Evolutionary conservation across 2,797 vertebrate genomes (phyloP).

Genomic region (Gymnoscopelus braueri): DNA sequence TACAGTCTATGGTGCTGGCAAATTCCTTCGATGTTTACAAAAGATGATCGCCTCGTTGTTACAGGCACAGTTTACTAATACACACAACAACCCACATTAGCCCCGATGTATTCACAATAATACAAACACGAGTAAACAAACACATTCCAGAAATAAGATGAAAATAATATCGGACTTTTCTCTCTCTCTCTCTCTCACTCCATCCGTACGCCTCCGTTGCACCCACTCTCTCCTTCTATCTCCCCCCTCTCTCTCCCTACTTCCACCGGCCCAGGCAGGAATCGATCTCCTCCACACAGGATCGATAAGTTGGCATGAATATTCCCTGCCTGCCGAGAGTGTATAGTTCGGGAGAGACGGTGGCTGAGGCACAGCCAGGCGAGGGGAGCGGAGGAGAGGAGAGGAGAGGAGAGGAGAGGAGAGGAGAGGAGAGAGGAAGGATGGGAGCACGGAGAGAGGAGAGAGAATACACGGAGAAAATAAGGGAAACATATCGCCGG

Average conservation of each 20-base stretch:
- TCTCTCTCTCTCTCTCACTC: slow-evolving; percentile 32
- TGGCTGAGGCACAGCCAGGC: slow-evolving; percentile 78
- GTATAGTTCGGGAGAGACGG: slow-evolving; percentile 84
- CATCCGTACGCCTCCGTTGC: slow-evolving; percentile 53
- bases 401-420: slow-evolving; percentile 74
- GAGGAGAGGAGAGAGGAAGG: slow-evolving; percentile 64
- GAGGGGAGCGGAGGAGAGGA: slow-evolving; percentile 78
- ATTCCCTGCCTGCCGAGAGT: slow-evolving; percentile 87
- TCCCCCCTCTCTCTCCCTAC: slow-evolving; percentile 85
- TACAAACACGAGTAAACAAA: slow-evolving; percentile 34
- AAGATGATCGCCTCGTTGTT: too few species aligned
- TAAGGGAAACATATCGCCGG: slow-evolving; percentile 9
- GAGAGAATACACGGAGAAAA: slow-evolving; percentile 42
- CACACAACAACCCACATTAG: too few species aligned
- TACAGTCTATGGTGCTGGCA: too few species aligned
- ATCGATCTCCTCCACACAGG: slow-evolving; percentile 86
- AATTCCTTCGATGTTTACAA: too few species aligned
- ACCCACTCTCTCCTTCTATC: slow-evolving; percentile 71
- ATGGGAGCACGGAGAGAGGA: background rate
- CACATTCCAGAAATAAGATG: slow-evolving; percentile 34
- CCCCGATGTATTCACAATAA: background rate
- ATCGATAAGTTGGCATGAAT: slow-evolving; percentile 97
- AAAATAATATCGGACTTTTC: slow-evolving; percentile 19
- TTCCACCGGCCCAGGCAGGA: slow-evolving; percentile 90
- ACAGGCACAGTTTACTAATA: too few species aligned